These are phyloP conservation scores for Trissoscelio sp. DNA, from an alignment of 2,888 invertebrate genomes.

Conservation along the genomic window DNA sequence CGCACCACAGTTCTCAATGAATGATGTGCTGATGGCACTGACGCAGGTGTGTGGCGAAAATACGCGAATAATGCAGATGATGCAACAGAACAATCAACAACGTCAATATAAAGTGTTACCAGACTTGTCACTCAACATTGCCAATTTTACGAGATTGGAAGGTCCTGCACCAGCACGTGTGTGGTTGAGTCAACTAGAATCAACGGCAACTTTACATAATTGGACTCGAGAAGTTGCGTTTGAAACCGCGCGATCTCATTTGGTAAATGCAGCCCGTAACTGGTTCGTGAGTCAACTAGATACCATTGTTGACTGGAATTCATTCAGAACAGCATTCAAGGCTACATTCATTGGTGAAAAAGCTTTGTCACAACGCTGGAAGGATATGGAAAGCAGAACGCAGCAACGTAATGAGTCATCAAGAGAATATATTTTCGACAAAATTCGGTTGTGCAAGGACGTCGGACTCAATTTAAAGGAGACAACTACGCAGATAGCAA, in stretches of 20 bases:
- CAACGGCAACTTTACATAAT: constrained; percentile 46
- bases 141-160: neutral
- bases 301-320: constrained; percentile 7
- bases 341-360: constrained; percentile 25
- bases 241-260: constrained; percentile 23
- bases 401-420: constrained; percentile 42
- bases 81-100: neutral
- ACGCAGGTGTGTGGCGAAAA: neutral
- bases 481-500: constrained; percentile 23
- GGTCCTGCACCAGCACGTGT: constrained; percentile 3
- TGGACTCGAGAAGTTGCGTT: constrained; percentile 29
- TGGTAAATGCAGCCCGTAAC: constrained; percentile 13
- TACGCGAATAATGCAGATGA: neutral
- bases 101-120: constrained; percentile 2
- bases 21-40: neutral
- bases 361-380: constrained; percentile 46
- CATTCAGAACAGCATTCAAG: constrained; percentile 18
- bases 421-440: constrained; percentile 36
- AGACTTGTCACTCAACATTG: constrained; percentile 1
- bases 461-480: constrained; percentile 28
- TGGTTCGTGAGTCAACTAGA: constrained; percentile 26
- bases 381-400: constrained; percentile 40
- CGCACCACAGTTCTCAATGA: neutral
- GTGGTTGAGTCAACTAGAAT: constrained; percentile 35
- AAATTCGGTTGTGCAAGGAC: constrained; percentile 31